Conservation (phyloP, 2,797 vertebrate species). For the Myotis myotis region DNA sequence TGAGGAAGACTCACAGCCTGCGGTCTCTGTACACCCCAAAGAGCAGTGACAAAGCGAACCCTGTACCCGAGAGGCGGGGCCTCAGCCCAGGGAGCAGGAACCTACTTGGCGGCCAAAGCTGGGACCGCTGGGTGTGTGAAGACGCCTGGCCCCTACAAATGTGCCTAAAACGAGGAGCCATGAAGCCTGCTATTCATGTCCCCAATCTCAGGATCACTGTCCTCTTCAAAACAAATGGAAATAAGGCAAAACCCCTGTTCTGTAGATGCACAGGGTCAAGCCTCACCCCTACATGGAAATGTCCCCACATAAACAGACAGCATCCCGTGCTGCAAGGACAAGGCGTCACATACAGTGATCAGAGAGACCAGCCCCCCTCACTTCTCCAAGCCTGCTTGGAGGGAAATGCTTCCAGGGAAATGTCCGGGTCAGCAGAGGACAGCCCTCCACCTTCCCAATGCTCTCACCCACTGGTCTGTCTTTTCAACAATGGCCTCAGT, state of each 20-base stretch:
- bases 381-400: fast-evolving
- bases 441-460: background rate
- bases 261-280: background rate
- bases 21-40: fast-evolving
- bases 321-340: fast-evolving
- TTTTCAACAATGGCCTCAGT: background rate
- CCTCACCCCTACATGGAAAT: fast-evolving
- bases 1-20: background rate
- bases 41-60: background rate
- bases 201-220: background rate
- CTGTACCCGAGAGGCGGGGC: fast-evolving
- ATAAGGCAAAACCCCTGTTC: background rate
- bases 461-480: background rate
- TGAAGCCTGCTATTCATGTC: background rate
- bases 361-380: fast-evolving
- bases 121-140: fast-evolving
- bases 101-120: fast-evolving
- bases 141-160: background rate
- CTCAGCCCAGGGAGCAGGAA: background rate
- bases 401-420: background rate
- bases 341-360: background rate
- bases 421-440: background rate
- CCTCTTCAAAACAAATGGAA: background rate
- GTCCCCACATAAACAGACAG: background rate
- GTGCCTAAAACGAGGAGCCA: fast-evolving